These are phyloP conservation scores for Eustalomyia histrio DNA, from an alignment of 2,888 invertebrate species.

Conservation along the genomic window DNA sequence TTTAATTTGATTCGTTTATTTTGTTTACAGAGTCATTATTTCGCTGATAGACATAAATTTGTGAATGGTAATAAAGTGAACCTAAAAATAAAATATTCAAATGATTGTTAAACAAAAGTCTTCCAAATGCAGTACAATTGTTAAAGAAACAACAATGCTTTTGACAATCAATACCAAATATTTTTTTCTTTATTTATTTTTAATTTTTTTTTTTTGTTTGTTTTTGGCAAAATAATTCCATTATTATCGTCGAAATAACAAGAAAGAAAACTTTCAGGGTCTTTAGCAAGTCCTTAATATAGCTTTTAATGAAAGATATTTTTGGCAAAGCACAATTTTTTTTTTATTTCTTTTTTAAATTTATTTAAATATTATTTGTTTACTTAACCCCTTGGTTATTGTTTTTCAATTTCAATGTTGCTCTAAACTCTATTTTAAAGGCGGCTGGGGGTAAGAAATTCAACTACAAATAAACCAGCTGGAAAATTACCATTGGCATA, in stretches of 20 bases:
- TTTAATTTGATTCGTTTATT: slow-evolving; percentile 35
- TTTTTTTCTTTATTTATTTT: slow-evolving; percentile 11
- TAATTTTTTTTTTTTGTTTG: too few relatives aligned
- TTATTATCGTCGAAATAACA: slow-evolving; percentile 19
- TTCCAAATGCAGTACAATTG: slow-evolving; percentile 37
- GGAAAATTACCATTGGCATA: too few relatives aligned
- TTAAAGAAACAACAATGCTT: slow-evolving; percentile 47
- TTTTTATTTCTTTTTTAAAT: slow-evolving; percentile 33
- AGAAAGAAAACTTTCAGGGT: not conserved
- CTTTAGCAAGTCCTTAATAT: slow-evolving; percentile 42
- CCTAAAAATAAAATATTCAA: slow-evolving; percentile 37
- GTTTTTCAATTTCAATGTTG: slow-evolving; percentile 70
- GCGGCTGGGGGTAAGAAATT: not conserved
- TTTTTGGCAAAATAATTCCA: slow-evolving; percentile 58
- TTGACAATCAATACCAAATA: slow-evolving; percentile 61
- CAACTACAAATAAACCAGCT: too few relatives aligned
- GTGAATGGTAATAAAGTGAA: not conserved
- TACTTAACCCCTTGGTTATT: slow-evolving; percentile 70
- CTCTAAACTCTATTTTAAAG: slow-evolving; percentile 27
- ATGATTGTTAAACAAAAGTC: slow-evolving; percentile 21
- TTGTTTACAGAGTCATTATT: slow-evolving; percentile 22
- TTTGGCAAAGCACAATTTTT: not conserved
- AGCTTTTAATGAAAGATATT: slow-evolving; percentile 22
- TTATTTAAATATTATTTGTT: slow-evolving; percentile 67
- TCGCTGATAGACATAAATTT: slow-evolving; percentile 26